Evolutionary conservation across 2,113 vertebrate genomes (phyloP).

Genomic region (Calidris pugnax): DNA sequence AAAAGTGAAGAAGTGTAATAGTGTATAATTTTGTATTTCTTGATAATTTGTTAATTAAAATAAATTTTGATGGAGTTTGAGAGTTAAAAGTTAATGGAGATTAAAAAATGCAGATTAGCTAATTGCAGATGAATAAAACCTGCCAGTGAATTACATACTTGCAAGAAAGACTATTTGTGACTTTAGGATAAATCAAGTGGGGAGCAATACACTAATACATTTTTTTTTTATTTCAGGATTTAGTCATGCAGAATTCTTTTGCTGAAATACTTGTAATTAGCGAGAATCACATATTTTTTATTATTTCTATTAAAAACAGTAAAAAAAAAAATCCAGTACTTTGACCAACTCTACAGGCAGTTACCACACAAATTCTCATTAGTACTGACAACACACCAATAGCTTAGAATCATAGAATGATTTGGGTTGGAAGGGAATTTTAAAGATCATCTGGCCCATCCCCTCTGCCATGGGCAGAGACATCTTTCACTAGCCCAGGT

Average conservation of each 20-base stretch:
- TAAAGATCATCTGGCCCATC: background rate
- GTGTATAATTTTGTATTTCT: fast-evolving
- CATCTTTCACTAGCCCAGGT: background rate
- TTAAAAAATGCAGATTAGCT: background rate
- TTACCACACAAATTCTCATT: background rate
- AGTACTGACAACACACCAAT: background rate
- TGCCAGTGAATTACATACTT: background rate
- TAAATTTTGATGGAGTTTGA: background rate
- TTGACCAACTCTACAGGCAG: background rate
- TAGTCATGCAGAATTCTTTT: background rate
- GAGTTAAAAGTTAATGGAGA: background rate
- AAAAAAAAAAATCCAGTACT: background rate
- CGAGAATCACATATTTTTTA: background rate
- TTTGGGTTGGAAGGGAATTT: background rate
- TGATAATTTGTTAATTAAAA: background rate
- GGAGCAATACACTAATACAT: background rate
- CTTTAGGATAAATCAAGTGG: background rate
- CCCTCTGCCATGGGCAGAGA: background rate
- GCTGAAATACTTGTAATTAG: background rate
- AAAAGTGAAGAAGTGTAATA: background rate
- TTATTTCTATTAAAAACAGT: background rate
- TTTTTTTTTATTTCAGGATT: background rate
- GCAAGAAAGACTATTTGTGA: background rate
- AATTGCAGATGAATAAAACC: background rate
- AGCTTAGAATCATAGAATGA: background rate